Evolutionary conservation across 1,140 invertebrate genomes (phyloP), one percentile per base, ranked within the genome.

Genomic region (Brachionus rotundiformis): DNA sequence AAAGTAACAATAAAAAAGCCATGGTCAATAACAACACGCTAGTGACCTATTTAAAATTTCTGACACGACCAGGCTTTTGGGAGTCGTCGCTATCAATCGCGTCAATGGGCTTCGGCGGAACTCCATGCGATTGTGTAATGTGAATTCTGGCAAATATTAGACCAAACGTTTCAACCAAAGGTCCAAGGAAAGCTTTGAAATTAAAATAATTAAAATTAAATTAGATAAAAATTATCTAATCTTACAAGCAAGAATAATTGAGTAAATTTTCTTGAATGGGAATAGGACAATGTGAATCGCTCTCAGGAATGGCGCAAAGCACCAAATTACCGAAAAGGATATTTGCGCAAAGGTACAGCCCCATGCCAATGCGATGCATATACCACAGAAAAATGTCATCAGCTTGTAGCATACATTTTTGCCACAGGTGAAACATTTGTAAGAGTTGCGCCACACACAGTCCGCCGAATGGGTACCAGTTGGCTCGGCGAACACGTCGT

Each of bases 311-410:
- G 76, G 76, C 8, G 76, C 59, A 19, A 59, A 33, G 10, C 47
- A 79, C 76, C 76, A 82, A 27, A 82, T 75, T 25, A 73, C 23
- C 47, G 80, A 33, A 27, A 59, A 79, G 0, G 76, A 79, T 36
- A 79, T 63, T 23, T 54, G 31, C 7, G 76, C 76, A 63, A 79
- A 79, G 47, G 36, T 23, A 25, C 47, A 79, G 11, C 76, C 76
- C 76, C 76, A 79, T 59, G 47, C 76, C 47, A 79, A n/a, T 0
- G 76, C 44, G 0, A 79, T 54, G 33, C 76, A 79, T 39, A 79
- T 59, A 31, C 76, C 76, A 3, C 49, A 61, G 6, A 79, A 79
- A 31, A 54, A 79, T 3, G 76, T 79, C 47, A 79, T 59, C 16
- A 54, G 13, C 41, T 59, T 79, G 19, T 79, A 79, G 47, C 76